A percentile compares a stretch with the other conserved stretches of the same genome.
Evolutionary conservation across 2,113 vertebrate species (phyloP).

Genomic region (Plecturocebus donacophilus): DNA sequence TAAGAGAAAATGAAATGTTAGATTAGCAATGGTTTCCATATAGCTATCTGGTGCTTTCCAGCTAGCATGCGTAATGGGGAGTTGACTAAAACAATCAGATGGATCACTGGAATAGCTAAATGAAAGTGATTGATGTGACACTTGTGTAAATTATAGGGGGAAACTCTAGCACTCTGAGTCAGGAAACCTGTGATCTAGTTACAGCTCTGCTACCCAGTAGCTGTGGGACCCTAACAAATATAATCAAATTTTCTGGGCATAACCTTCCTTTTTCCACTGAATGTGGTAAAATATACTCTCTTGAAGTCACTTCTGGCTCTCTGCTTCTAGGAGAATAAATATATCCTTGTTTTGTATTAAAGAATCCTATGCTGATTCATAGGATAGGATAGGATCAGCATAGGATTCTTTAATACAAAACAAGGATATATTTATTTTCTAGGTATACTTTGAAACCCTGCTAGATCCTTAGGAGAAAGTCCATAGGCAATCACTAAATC

Average conservation of each 20-base stretch:
- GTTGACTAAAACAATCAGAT: not conserved
- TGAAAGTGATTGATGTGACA: not conserved
- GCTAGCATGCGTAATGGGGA: not conserved
- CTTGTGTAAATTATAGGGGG: not conserved
- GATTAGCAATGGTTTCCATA: slow-evolving; percentile 23
- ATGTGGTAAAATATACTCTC: not conserved
- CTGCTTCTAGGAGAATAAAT: not conserved
- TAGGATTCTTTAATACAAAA: not conserved
- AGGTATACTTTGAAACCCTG: not conserved
- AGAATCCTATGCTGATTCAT: not conserved
- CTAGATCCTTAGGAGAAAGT: not conserved
- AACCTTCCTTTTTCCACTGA: not conserved
- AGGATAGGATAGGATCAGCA: too few species aligned
- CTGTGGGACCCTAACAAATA: not conserved
- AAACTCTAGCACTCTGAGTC: not conserved
- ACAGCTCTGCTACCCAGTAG: not conserved
- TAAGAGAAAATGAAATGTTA: slow-evolving; percentile 66
- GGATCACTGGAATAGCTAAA: not conserved
- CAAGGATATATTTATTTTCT: not conserved
- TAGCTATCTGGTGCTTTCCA: not conserved
- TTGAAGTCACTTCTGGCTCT: not conserved
- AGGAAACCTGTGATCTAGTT: slow-evolving; percentile 37
- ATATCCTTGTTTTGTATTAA: not conserved
- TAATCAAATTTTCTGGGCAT: not conserved
- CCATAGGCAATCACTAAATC: not conserved